phyloP scores from a whole-genome alignment of 1,140 invertebrate species.

The Plectrocnemia conspersa region DNA sequence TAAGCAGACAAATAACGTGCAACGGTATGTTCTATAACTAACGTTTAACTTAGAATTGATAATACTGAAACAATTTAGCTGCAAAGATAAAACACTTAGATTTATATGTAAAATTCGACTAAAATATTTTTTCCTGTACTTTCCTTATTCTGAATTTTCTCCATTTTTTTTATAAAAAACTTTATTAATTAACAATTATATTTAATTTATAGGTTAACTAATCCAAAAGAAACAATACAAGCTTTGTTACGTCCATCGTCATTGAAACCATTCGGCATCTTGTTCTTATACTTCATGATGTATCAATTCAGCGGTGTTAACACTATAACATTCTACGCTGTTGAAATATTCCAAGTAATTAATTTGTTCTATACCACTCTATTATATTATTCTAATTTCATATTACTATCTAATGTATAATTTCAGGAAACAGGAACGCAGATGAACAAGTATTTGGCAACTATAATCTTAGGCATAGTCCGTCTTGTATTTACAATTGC shows the following conservation, averaged over 20 bases:
- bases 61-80: no score
- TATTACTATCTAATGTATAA: constrained; percentile 5
- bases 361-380: not conserved
- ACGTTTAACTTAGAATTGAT: not conserved
- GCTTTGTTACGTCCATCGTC: constrained; percentile 58
- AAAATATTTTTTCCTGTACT: not conserved
- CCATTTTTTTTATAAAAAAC: not conserved
- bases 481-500: constrained; percentile 58
- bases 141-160: not conserved
- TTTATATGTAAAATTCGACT: not conserved
- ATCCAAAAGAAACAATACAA: constrained; percentile 52
- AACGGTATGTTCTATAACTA: constrained; percentile 41
- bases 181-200: constrained; percentile 7
- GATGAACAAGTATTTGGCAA: constrained; percentile 58
- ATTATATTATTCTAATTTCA: not conserved
- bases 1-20: constrained; percentile 59
- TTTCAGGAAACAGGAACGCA: constrained; percentile 56
- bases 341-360: constrained; percentile 63
- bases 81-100: no score
- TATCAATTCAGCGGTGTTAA: constrained; percentile 74
- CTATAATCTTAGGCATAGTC: constrained; percentile 65
- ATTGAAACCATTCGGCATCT: constrained; percentile 60
- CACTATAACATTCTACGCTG: constrained; percentile 73
- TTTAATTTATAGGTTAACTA: constrained; percentile 45
- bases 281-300: constrained; percentile 64